These are phyloP conservation scores for Cercopithecus neglectus DNA, from an alignment of 2,797 vertebrate genomes.

Conservation along the genomic window DNA sequence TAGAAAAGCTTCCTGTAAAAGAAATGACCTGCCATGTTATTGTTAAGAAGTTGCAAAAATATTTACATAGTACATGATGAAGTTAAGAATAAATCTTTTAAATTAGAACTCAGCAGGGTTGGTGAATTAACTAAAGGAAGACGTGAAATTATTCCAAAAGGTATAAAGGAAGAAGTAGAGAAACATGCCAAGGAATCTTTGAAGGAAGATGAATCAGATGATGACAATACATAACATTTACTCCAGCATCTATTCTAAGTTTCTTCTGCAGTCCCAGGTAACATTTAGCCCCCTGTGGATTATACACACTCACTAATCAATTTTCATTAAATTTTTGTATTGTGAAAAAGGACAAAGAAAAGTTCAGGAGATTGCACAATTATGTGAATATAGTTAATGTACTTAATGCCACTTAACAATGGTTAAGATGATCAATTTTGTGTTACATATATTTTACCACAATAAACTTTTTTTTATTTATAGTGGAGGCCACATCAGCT, in stretches of 20 bases:
- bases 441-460: not conserved
- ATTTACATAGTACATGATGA: conserved; percentile 99
- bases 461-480: not conserved
- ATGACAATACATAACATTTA: conserved; percentile 95
- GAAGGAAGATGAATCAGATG: conserved; percentile 98
- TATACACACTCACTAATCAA: conserved; percentile 29
- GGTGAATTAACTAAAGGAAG: conserved; percentile 97
- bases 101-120: conserved; percentile 98
- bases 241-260: not conserved
- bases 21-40: not conserved
- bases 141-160: conserved; percentile 95
- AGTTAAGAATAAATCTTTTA: conserved; percentile 98
- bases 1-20: conserved; percentile 93
- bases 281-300: conserved; percentile 36
- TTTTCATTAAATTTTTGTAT: conserved; percentile 78
- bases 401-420: not conserved
- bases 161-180: conserved; percentile 88
- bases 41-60: not conserved
- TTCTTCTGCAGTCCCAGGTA: conserved; percentile 58
- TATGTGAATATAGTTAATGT: not conserved
- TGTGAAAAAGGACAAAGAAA: not conserved
- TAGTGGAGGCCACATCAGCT: not conserved
- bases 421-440: not conserved
- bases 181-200: conserved; percentile 94
- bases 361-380: not conserved